Conservation (phyloP, 2,797 vertebrate genomes). For the Artibeus jamaicensis region DNA sequence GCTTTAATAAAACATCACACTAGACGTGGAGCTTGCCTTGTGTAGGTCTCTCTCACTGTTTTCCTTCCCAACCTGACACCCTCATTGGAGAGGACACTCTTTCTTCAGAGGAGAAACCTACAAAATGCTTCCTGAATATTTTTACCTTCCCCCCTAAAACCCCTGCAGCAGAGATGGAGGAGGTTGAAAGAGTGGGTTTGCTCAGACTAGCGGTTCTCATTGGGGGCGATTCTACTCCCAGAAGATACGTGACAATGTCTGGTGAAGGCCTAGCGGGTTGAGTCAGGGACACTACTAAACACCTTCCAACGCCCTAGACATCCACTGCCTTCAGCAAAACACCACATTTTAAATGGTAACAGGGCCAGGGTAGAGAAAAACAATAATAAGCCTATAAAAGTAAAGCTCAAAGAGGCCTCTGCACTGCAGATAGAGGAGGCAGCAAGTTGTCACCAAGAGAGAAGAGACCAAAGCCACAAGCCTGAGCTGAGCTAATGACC, state of each 20-base stretch:
- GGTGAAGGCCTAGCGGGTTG: not conserved
- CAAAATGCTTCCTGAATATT: not conserved
- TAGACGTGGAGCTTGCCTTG: too few species aligned
- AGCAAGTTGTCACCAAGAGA: not conserved
- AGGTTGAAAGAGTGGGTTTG: not conserved
- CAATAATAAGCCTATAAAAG: not conserved
- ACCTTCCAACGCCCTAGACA: not conserved
- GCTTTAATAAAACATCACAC: not conserved
- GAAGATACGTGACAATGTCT: not conserved
- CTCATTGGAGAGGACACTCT: not conserved
- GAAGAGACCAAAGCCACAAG: not conserved
- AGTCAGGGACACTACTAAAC: not conserved
- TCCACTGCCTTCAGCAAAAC: not conserved
- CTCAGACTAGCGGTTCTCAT: not conserved
- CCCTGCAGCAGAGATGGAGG: not conserved
- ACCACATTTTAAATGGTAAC: not conserved
- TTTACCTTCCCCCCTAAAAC: not conserved
- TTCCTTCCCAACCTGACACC: not conserved
- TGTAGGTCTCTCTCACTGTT: not conserved
- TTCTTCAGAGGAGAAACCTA: not conserved
- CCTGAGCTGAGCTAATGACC: not conserved
- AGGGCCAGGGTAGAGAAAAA: not conserved
- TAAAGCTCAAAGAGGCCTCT: not conserved
- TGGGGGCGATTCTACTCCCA: not conserved
- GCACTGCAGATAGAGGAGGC: not conserved